phyloP scores from a whole-genome alignment of 2,888 invertebrate genomes.

The Eupeodes latifasciatus region DNA sequence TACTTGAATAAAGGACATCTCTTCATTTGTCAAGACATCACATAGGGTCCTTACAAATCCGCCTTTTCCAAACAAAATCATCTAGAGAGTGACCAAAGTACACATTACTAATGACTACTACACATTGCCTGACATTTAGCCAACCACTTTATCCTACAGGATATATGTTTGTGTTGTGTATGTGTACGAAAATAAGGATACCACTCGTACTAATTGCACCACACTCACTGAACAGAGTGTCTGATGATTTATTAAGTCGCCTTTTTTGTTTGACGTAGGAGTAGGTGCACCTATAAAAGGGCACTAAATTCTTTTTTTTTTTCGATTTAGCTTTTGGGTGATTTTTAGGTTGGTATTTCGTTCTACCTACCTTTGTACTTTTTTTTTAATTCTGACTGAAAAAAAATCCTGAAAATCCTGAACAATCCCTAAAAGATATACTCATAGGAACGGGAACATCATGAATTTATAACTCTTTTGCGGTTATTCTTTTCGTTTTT shows the following conservation, averaged over 20 bases:
- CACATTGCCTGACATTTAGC: constrained; percentile 62
- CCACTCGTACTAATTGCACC: constrained; percentile 73
- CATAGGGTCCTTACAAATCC: constrained; percentile 3
- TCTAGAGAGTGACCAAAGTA: constrained; percentile 52
- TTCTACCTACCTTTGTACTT: background rate
- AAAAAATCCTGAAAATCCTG: constrained; percentile 37
- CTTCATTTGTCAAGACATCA: constrained; percentile 30
- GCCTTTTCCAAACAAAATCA: constrained; percentile 28
- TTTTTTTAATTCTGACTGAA: constrained; percentile 1
- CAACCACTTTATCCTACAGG: constrained; percentile 65
- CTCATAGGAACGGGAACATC: constrained; percentile 36
- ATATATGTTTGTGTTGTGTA: too few relatives aligned
- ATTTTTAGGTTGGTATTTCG: background rate
- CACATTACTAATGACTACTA: constrained; percentile 69
- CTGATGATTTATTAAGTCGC: constrained; percentile 57
- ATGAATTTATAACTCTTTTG: constrained; percentile 70
- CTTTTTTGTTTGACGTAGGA: constrained; percentile 29
- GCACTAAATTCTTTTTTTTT: background rate
- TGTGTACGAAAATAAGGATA: constrained; percentile 33
- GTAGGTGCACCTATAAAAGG: too few relatives aligned
- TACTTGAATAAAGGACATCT: constrained; percentile 36
- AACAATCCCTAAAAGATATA: constrained; percentile 46
- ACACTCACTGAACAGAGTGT: constrained; percentile 48
- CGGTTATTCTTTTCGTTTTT: constrained; percentile 47
- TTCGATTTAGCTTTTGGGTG: background rate